phyloP scores from a whole-genome alignment of 2,888 invertebrate species.

The Drosophila recens region DNA sequence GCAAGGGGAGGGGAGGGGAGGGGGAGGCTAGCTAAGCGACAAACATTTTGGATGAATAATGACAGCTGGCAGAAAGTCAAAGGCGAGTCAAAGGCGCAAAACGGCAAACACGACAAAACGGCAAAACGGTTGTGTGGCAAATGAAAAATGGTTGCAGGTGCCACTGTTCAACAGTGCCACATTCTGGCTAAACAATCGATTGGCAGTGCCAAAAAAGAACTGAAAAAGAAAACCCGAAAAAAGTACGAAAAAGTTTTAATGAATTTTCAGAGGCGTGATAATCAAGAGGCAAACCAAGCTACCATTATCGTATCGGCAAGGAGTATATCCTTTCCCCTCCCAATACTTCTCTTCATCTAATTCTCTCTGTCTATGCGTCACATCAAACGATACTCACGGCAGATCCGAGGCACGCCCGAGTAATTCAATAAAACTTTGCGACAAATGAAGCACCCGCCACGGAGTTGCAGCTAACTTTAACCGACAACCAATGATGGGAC shows the following conservation, averaged over 20 bases:
- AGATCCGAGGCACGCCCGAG: slow-evolving; percentile 68
- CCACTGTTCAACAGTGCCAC: slow-evolving; percentile 52
- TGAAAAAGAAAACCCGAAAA: background rate
- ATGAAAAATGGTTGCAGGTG: slow-evolving; percentile 80
- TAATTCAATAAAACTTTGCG: slow-evolving; percentile 83
- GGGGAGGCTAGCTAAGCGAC: slow-evolving; percentile 52
- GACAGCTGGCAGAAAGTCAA: slow-evolving; percentile 79
- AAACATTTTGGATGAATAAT: slow-evolving; percentile 79
- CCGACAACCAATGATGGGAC: slow-evolving; percentile 52
- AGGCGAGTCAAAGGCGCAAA: slow-evolving; percentile 77
- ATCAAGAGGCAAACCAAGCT: slow-evolving; percentile 60
- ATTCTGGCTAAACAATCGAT: slow-evolving; percentile 56
- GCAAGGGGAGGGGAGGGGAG: background rate
- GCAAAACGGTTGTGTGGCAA: slow-evolving; percentile 50
- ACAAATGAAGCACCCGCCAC: slow-evolving; percentile 74
- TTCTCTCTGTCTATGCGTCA: slow-evolving; percentile 30
- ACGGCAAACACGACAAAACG: slow-evolving; percentile 67
- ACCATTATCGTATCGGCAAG: slow-evolving; percentile 55
- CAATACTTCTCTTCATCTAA: background rate
- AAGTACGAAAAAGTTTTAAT: slow-evolving; percentile 67
- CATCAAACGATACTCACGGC: slow-evolving; percentile 61
- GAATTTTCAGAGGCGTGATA: slow-evolving; percentile 80
- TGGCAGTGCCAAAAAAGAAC: slow-evolving; percentile 43
- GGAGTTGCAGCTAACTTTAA: slow-evolving; percentile 57
- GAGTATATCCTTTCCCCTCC: slow-evolving; percentile 9